A percentile compares a stretch with the other conserved stretches of the same genome.
These are phyloP conservation scores for Pangasius krempfi DNA, from an alignment of 2,797 vertebrate species.

Conservation along the genomic window DNA sequence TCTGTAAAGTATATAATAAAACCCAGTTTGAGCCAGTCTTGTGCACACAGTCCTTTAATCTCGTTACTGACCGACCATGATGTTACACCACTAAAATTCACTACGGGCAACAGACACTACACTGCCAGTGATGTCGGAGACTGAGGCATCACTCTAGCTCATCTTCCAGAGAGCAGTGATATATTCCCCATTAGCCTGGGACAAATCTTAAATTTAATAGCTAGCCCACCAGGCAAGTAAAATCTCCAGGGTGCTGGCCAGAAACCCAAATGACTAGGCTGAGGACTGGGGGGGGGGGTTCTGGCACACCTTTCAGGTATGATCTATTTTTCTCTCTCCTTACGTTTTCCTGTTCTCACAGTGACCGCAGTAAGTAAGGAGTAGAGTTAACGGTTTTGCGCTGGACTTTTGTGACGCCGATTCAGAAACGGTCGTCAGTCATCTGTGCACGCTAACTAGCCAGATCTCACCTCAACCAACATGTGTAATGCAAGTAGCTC, in stretches of 20 bases:
- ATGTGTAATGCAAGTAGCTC: neutral
- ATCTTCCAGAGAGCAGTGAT: neutral
- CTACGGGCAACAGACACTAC: conserved; percentile 31
- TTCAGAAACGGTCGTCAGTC: neutral
- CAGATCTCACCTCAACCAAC: neutral
- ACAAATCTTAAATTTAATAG: neutral
- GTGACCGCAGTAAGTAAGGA: neutral
- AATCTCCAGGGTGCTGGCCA: neutral
- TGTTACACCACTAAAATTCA: conserved; percentile 63
- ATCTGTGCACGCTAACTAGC: neutral
- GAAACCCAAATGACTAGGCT: neutral
- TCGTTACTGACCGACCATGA: neutral
- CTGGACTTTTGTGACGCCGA: neutral
- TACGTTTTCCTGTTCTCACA: neutral
- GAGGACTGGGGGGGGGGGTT: too few species aligned
- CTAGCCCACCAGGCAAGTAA: neutral
- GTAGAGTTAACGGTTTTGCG: neutral
- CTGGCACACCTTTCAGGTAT: too few species aligned
- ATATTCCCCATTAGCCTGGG: neutral
- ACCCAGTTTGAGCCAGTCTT: too few species aligned
- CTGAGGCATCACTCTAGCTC: neutral
- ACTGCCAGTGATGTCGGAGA: neutral
- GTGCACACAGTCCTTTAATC: neutral
- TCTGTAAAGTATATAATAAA: neutral
- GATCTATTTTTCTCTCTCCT: neutral